Evolutionary conservation across 2,888 invertebrate species (phyloP).

Genomic region (Uloborus plumipes): DNA sequence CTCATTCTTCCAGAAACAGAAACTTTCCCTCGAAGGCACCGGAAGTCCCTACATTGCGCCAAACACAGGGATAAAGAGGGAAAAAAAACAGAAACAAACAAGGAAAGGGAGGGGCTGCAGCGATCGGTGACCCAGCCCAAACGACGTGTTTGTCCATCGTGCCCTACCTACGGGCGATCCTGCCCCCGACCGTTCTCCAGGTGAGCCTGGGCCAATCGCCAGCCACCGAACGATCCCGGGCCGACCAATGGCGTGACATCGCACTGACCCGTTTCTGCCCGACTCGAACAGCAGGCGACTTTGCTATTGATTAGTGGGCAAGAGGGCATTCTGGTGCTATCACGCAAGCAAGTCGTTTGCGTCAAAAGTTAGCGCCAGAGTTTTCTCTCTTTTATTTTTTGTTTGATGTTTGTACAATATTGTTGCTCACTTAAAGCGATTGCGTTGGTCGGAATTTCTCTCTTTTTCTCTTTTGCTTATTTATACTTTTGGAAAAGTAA

Average conservation of each 20-base stretch:
- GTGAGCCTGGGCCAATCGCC: constrained; percentile 44
- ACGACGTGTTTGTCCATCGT: constrained; percentile 44
- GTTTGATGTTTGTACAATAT: too few species aligned
- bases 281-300: constrained; percentile 24
- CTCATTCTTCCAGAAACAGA: constrained; percentile 1
- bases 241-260: constrained; percentile 56
- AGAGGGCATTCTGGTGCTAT: constrained; percentile 7
- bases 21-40: constrained; percentile 1
- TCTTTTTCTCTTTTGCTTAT: too few species aligned
- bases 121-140: constrained; percentile 18
- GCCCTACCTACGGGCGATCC: constrained; percentile 48
- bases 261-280: constrained; percentile 40
- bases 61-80: too few species aligned
- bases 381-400: too few species aligned
- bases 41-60: too few species aligned
- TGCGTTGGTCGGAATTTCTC: too few species aligned
- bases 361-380: too few species aligned
- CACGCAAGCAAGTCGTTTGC: too few species aligned
- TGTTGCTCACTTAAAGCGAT: too few species aligned
- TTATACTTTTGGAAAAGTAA: too few species aligned
- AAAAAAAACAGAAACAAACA: too few species aligned
- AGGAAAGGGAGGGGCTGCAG: constrained; percentile 24
- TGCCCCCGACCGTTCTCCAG: constrained; percentile 32
- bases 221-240: constrained; percentile 8
- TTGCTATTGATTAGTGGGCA: constrained; percentile 29